Percentiles rank a stretch among this genome's conserved stretches.
These are phyloP conservation scores for Dissostichus mawsoni DNA, from an alignment of 2,113 vertebrate species.

Conservation along the genomic window DNA sequence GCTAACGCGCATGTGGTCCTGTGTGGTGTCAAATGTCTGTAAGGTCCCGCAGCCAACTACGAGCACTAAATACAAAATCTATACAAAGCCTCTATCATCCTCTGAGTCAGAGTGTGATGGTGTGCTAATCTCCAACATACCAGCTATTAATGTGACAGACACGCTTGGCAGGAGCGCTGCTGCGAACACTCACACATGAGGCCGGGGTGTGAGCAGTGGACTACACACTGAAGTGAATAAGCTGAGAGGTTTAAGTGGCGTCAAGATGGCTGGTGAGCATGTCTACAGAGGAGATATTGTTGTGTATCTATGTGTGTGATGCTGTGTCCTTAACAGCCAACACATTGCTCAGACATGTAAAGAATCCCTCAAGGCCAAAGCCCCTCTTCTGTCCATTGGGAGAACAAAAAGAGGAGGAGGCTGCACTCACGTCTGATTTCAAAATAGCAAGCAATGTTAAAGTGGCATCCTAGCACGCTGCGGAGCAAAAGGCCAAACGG, in stretches of 20 bases:
- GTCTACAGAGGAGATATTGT: constrained; percentile 52
- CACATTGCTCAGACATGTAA: constrained; percentile 57
- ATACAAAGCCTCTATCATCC: constrained; percentile 61
- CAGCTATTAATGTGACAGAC: constrained; percentile 80
- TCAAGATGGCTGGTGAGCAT: constrained; percentile 40
- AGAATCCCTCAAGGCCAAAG: constrained; percentile 73
- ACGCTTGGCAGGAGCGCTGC: constrained; percentile 45
- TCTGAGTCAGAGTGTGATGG: constrained; percentile 45
- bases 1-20: constrained; percentile 20
- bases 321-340: constrained; percentile 13
- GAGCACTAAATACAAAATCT: constrained; percentile 21
- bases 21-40: constrained; percentile 43
- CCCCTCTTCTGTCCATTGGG: constrained; percentile 30
- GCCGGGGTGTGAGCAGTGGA: constrained; percentile 18
- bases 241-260: constrained; percentile 48
- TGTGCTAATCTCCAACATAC: constrained; percentile 76
- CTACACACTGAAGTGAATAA: constrained; percentile 27
- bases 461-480: constrained; percentile 55
- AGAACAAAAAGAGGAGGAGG: constrained; percentile 51
- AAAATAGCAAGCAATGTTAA: constrained; percentile 80
- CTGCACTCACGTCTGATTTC: constrained; percentile 43
- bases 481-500: constrained; percentile 55
- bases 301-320: constrained; percentile 3
- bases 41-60: constrained; percentile 20
- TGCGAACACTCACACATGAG: background rate